Percentiles rank a stretch among this genome's conserved stretches.
Conservation (phyloP, 2,113 vertebrate species). For the Stegostoma tigrinum region DNA sequence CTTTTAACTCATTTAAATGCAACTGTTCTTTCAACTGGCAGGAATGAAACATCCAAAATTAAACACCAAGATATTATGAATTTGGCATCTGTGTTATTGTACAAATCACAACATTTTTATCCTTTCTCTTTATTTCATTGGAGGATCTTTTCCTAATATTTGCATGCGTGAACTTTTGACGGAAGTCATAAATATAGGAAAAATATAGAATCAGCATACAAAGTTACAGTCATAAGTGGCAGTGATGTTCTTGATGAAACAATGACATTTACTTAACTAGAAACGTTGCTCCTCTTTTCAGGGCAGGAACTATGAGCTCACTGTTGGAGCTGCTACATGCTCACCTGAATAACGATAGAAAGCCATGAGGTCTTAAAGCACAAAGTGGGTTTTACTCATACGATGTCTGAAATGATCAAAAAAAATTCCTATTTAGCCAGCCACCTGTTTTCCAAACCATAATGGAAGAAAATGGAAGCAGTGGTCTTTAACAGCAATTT, state of each 20-base stretch:
- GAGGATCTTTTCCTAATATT: neutral
- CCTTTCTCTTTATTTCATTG: conserved; percentile 14
- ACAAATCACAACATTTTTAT: neutral
- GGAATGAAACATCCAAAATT: neutral
- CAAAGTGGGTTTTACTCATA: neutral
- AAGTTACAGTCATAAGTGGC: neutral
- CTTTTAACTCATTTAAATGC: neutral
- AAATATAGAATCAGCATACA: neutral
- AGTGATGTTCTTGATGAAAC: neutral
- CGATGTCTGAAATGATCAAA: too few species aligned
- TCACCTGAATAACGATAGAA: neutral
- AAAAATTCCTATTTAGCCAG: neutral
- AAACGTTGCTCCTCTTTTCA: neutral
- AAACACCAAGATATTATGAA: neutral
- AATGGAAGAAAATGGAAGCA: neutral
- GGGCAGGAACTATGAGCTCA: neutral
- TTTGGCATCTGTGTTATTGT: neutral
- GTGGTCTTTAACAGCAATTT: conserved; percentile 20
- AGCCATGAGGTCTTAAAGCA: neutral
- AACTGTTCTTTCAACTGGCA: neutral
- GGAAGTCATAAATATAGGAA: too few species aligned
- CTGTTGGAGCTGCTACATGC: neutral
- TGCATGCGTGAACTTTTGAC: neutral
- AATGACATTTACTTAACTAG: neutral
- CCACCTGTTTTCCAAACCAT: neutral